Conservation (phyloP, 92 coral and sea anemone genomes). For the Zoanthus gigantus region DNA sequence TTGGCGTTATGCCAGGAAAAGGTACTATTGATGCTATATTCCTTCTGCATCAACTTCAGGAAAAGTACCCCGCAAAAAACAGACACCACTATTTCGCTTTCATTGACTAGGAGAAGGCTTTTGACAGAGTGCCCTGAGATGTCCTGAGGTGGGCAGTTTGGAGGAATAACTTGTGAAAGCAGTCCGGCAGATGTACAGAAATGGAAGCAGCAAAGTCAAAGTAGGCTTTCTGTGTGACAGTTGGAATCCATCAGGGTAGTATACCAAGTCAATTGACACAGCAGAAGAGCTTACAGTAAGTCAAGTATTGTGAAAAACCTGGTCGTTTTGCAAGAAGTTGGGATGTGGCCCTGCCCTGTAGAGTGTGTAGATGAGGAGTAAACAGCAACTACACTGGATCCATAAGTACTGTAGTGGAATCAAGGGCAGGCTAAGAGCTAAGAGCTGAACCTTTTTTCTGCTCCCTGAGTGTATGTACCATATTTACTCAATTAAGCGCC, state of each 20-base stretch:
- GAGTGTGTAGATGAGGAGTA: neutral
- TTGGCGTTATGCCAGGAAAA: too few relatives aligned
- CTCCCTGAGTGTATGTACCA: neutral
- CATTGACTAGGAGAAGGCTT: too few relatives aligned
- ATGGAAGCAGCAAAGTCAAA: neutral
- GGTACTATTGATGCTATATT: neutral
- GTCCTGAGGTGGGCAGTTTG: neutral
- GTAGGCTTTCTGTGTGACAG: neutral
- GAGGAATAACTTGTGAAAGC: neutral
- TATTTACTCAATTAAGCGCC: too few relatives aligned
- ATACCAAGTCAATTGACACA: too few relatives aligned
- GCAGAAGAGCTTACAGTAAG: neutral
- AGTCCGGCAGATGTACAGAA: neutral
- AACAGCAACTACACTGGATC: neutral
- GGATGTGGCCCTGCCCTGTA: neutral
- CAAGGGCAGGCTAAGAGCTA: neutral
- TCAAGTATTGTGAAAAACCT: neutral
- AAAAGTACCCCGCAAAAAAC: too few relatives aligned
- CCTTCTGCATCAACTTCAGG: neutral
- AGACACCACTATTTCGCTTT: too few relatives aligned
- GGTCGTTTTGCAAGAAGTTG: neutral
- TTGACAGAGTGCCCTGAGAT: neutral
- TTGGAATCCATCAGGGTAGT: neutral
- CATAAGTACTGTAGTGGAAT: neutral
- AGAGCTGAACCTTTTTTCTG: neutral